Conservation (phyloP, 64 coral and sea anemone genomes). For the Trachythela sp. region DNA sequence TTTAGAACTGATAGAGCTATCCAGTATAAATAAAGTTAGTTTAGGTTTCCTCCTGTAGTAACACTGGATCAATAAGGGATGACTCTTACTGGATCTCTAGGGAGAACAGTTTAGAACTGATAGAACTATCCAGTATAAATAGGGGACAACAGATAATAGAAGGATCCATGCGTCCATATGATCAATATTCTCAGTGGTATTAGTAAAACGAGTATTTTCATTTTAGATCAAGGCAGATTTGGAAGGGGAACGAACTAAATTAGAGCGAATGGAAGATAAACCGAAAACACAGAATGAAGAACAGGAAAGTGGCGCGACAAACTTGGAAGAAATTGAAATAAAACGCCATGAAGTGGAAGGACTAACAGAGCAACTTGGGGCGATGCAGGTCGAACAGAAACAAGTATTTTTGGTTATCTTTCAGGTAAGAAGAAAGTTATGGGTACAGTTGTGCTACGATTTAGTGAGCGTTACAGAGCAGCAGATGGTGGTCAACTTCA, state of each 20-base stretch:
- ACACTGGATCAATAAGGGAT: too few relatives aligned
- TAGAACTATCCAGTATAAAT: too few relatives aligned
- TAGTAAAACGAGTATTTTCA: too few relatives aligned
- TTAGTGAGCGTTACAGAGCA: neutral
- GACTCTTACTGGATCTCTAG: too few relatives aligned
- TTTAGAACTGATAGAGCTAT: too few relatives aligned
- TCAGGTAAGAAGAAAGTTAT: constrained; percentile 51
- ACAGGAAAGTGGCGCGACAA: constrained; percentile 18
- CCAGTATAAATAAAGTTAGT: too few relatives aligned
- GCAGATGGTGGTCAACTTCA: too few relatives aligned
- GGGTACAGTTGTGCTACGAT: neutral
- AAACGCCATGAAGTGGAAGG: constrained; percentile 64
- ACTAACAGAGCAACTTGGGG: constrained; percentile 75
- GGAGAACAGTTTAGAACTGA: too few relatives aligned
- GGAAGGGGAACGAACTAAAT: neutral
- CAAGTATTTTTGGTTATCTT: constrained; percentile 86
- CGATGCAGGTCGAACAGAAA: constrained; percentile 74
- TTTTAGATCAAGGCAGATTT: neutral
- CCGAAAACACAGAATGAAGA: neutral
- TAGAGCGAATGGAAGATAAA: neutral
- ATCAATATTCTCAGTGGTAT: too few relatives aligned
- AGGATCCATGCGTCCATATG: too few relatives aligned
- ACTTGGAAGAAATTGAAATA: constrained; percentile 58
- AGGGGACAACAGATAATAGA: too few relatives aligned
- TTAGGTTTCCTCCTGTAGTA: too few relatives aligned